Evolutionary conservation across 2,113 vertebrate species (phyloP).

Genomic region (Andinoacara biseriatus): DNA sequence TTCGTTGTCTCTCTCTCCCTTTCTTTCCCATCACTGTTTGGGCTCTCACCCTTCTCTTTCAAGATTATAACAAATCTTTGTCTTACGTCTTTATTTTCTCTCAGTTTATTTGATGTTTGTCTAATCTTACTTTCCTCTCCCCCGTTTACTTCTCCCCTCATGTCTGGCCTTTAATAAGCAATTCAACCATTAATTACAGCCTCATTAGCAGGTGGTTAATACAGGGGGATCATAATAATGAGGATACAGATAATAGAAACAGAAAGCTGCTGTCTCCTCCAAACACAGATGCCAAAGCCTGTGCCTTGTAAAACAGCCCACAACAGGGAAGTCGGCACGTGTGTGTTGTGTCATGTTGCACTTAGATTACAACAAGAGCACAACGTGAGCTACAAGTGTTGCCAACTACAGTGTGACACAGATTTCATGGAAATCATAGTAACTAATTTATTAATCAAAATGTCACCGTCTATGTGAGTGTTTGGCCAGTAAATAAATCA

Average conservation of each 20-base stretch:
- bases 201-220: conserved; percentile 68
- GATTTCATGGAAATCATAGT: background rate
- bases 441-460: background rate
- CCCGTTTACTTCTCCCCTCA: conserved; percentile 11
- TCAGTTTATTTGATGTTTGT: conserved; percentile 23
- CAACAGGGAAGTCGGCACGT: conserved; percentile 6
- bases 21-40: conserved; percentile 24
- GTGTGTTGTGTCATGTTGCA: conserved; percentile 13
- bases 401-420: background rate
- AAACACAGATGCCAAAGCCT: conserved; percentile 36
- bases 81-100: conserved; percentile 11
- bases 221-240: conserved; percentile 66
- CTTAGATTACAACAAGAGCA: conserved; percentile 3
- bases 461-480: background rate
- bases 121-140: conserved; percentile 11
- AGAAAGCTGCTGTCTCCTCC: conserved; percentile 49
- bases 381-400: background rate
- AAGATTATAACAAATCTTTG: conserved; percentile 24
- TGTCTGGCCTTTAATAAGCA: conserved; percentile 68
- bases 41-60: conserved; percentile 28
- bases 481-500: background rate
- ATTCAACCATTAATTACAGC: conserved; percentile 67
- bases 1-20: conserved; percentile 24
- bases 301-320: conserved; percentile 19
- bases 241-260: conserved; percentile 64